phyloP scores from a whole-genome alignment of 2,113 vertebrate genomes.

The Mesoclemmys tuberculata region DNA sequence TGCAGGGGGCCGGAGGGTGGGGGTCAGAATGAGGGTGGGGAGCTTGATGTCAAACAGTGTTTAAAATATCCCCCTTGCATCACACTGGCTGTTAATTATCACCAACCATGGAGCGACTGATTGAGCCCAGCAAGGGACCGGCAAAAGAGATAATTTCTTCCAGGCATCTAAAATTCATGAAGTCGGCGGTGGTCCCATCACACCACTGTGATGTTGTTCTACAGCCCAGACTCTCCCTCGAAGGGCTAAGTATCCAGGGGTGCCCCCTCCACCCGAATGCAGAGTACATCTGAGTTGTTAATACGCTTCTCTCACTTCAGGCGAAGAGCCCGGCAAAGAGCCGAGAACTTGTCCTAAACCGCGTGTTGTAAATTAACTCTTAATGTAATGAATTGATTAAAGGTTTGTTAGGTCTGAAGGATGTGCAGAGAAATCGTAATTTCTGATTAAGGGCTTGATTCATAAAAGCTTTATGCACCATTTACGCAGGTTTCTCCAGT shows the following conservation, averaged over 20 bases:
- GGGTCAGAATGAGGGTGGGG: constrained; percentile 16
- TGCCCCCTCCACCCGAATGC: constrained; percentile 24
- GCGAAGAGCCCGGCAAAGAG: constrained; percentile 37
- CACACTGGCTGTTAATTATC: constrained; percentile 80
- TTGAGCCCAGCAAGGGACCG: constrained; percentile 79
- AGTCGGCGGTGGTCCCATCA: constrained; percentile 40
- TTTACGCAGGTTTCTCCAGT: constrained; percentile 47
- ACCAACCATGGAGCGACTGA: constrained; percentile 79
- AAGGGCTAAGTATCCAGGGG: constrained; percentile 64
- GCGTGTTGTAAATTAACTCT: constrained; percentile 74
- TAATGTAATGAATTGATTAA: constrained; percentile 71
- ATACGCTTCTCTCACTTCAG: constrained; percentile 62
- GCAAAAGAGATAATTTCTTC: constrained; percentile 78
- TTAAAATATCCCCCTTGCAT: constrained; percentile 78
- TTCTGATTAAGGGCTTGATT: constrained; percentile 70
- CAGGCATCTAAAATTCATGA: constrained; percentile 77
- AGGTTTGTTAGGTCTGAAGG: constrained; percentile 48
- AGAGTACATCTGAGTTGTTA: constrained; percentile 74
- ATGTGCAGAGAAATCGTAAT: constrained; percentile 59
- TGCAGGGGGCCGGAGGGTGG: not conserved
- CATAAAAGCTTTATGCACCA: constrained; percentile 49
- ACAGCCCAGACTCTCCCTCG: constrained; percentile 51
- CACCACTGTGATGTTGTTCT: constrained; percentile 54
- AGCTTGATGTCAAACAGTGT: constrained; percentile 73
- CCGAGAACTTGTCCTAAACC: constrained; percentile 31